Evolutionary conservation across 2,888 invertebrate species (phyloP).

Genomic region (Crematogaster levior): DNA sequence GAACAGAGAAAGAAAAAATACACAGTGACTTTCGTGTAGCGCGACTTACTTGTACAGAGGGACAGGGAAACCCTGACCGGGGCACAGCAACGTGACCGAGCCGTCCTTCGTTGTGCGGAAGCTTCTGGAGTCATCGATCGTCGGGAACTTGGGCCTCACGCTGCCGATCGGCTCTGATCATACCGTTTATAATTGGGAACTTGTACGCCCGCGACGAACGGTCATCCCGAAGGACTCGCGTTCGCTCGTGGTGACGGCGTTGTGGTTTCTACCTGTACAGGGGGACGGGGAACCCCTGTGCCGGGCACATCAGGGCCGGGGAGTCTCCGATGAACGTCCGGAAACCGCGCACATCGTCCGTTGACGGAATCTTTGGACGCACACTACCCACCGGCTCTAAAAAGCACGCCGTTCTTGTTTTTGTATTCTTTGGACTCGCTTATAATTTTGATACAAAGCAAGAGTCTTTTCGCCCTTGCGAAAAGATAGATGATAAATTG

Average conservation of each 20-base stretch:
- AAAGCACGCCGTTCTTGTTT: conserved; percentile 68
- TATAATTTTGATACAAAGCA: neutral
- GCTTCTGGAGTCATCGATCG: conserved; percentile 82
- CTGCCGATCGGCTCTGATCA: conserved; percentile 87
- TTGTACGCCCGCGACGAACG: conserved; percentile 38
- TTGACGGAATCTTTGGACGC: conserved; percentile 89
- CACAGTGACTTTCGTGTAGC: conserved; percentile 8
- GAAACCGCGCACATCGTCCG: conserved; percentile 88
- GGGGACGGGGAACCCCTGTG: conserved; percentile 90
- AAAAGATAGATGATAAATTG: neutral
- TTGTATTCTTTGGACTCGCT: neutral
- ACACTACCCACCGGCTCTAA: conserved; percentile 91
- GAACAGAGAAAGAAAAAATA: conserved; percentile 42
- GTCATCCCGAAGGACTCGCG: conserved; percentile 46
- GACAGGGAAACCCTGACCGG: conserved; percentile 90
- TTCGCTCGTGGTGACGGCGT: neutral
- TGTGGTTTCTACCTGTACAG: conserved; percentile 84
- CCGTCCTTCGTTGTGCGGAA: conserved; percentile 79
- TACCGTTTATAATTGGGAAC: conserved; percentile 46
- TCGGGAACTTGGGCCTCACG: conserved; percentile 87
- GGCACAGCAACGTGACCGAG: conserved; percentile 89
- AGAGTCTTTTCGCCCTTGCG: neutral
- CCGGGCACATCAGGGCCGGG: conserved; percentile 90
- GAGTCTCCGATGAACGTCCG: conserved; percentile 86
- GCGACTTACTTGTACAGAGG: conserved; percentile 87